Percentiles rank a stretch among this genome's conserved stretches.
Conservation (phyloP, 2,797 vertebrate species). For the Pipistrellus pygmaeus region DNA sequence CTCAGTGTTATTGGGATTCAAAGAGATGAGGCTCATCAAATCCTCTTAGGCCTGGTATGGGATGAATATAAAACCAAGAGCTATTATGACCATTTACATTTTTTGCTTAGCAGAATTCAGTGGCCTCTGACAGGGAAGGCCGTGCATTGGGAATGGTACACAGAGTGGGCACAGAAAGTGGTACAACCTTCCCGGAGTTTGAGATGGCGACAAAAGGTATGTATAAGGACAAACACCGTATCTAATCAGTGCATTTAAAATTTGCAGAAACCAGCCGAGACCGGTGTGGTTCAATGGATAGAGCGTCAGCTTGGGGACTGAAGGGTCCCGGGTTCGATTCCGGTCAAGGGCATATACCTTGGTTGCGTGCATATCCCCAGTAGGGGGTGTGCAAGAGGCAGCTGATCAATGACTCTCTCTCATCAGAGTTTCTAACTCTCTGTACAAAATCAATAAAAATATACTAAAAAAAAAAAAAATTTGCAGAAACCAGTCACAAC, state of each 20-base stretch:
- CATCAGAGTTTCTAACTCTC: too few species aligned
- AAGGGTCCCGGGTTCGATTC: too few species aligned
- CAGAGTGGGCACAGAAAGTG: neutral
- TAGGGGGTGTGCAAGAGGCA: too few species aligned
- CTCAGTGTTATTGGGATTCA: neutral
- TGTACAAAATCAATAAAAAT: too few species aligned
- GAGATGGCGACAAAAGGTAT: neutral
- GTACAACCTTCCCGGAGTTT: neutral
- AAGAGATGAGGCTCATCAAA: slow-evolving; percentile 14
- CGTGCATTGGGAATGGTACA: neutral
- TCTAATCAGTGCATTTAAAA: neutral
- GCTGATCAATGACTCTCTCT: too few species aligned
- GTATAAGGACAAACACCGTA: neutral
- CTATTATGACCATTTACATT: neutral
- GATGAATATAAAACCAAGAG: neutral
- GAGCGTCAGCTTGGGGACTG: too few species aligned
- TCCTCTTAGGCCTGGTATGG: neutral
- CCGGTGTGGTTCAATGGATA: too few species aligned
- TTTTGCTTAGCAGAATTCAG: neutral
- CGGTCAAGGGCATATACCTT: too few species aligned
- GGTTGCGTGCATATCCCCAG: too few species aligned
- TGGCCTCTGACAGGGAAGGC: neutral
- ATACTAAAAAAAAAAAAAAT: neutral
- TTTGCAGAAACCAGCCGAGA: neutral
- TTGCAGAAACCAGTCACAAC: neutral